Evolutionary conservation across 2,797 vertebrate species (phyloP).

Genomic region (Trachops cirrhosus): DNA sequence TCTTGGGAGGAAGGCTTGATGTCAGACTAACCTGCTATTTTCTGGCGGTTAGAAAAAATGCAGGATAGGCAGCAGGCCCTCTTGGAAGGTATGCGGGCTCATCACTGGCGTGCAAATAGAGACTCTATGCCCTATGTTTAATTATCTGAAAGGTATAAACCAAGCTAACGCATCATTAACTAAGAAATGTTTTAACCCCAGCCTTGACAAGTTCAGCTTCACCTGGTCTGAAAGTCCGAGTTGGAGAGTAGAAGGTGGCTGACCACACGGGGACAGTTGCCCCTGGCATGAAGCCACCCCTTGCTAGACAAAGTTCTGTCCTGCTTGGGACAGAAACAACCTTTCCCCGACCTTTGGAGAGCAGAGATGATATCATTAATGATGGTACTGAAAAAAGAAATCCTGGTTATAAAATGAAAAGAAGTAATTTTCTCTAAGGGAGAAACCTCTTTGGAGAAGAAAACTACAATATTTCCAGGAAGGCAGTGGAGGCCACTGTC

Average conservation of each 20-base stretch:
- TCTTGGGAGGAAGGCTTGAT: not conserved
- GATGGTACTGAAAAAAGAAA: not conserved
- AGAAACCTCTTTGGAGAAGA: not conserved
- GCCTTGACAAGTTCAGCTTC: not conserved
- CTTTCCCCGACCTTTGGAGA: not conserved
- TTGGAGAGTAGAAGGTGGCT: not conserved
- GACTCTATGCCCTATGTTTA: not conserved
- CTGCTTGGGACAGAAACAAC: too few relatives aligned
- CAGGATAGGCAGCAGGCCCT: not conserved
- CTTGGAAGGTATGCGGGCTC: not conserved
- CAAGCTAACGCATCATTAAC: not conserved
- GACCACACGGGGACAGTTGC: not conserved
- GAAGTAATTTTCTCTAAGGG: not conserved
- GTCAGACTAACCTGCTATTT: not conserved
- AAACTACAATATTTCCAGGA: too few relatives aligned
- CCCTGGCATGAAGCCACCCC: not conserved
- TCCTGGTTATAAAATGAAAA: not conserved
- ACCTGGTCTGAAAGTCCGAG: not conserved
- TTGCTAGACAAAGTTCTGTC: not conserved
- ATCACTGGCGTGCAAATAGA: accelerated
- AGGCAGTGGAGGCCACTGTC: too few relatives aligned
- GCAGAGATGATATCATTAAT: not conserved
- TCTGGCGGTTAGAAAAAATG: not conserved
- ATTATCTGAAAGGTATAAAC: too few relatives aligned
- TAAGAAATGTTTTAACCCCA: not conserved